phyloP scores from a whole-genome alignment of 2,113 vertebrate genomes.

The Pelusios castaneus region DNA sequence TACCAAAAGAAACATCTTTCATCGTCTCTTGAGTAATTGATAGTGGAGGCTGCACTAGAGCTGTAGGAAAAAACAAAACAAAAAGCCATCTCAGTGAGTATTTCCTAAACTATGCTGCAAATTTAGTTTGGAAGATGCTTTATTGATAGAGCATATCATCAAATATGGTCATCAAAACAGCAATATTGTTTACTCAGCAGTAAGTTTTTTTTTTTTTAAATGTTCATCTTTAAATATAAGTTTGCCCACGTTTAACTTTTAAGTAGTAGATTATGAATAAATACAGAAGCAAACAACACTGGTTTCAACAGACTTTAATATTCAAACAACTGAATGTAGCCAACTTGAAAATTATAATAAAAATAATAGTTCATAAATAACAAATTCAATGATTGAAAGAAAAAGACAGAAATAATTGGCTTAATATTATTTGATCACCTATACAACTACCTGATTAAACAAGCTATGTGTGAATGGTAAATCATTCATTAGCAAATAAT shows the following conservation, averaged over 20 bases:
- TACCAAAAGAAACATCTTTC: slow-evolving; percentile 88
- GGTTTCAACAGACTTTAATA: neutral
- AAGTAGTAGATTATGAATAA: neutral
- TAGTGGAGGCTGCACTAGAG: slow-evolving; percentile 88
- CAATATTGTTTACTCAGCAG: neutral
- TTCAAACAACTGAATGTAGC: neutral
- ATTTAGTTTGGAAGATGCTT: neutral
- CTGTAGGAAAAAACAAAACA: slow-evolving; percentile 67
- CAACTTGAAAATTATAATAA: neutral
- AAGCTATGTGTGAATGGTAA: neutral
- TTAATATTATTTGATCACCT: neutral
- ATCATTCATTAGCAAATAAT: fast-evolving
- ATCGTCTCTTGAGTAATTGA: slow-evolving; percentile 84
- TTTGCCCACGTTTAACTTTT: neutral
- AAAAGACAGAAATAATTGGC: neutral
- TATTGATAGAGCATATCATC: neutral
- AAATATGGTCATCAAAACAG: neutral
- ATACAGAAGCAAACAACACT: neutral
- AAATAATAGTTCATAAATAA: neutral
- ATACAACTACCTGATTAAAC: neutral
- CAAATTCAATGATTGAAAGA: neutral
- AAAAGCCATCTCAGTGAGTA: neutral
- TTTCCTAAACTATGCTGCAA: neutral
- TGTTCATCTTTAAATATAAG: neutral
- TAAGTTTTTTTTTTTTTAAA: neutral